Evolutionary conservation across 2,113 vertebrate species (phyloP).

Genomic region (Sterrhoptilus dennistouni): DNA sequence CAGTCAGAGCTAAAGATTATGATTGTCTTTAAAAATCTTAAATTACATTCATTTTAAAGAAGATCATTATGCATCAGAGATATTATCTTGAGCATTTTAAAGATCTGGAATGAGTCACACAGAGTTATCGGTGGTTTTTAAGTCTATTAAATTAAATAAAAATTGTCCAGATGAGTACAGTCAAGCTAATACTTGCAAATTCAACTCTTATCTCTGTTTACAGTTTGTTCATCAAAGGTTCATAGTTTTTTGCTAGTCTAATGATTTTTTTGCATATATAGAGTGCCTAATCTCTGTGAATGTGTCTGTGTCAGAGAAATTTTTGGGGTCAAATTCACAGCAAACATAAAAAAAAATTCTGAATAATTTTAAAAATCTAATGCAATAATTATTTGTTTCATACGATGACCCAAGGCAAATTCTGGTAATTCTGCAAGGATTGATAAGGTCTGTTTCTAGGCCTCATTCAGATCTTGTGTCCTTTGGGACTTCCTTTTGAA

Average conservation of each 20-base stretch:
- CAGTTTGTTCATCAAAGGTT: background rate
- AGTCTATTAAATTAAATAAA: background rate
- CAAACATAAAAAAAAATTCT: background rate
- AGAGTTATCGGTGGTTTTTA: background rate
- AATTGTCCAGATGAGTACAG: background rate
- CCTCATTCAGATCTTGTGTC: background rate
- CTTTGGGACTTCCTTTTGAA: background rate
- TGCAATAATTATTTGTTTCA: background rate
- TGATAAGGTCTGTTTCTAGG: background rate
- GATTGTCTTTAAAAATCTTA: background rate
- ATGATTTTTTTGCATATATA: background rate
- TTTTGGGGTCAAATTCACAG: background rate
- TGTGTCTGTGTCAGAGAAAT: background rate
- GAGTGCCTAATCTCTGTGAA: background rate
- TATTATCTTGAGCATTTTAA: background rate
- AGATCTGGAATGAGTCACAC: background rate
- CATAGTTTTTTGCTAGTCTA: background rate
- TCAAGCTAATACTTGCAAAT: background rate
- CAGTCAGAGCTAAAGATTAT: background rate
- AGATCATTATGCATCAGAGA: background rate
- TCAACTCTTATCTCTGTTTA: background rate
- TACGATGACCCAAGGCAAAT: background rate
- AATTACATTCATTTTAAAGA: background rate
- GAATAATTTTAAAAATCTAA: background rate
- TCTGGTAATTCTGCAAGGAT: background rate